A percentile compares a stretch with the other conserved stretches of the same genome.
Evolutionary conservation across 1,140 invertebrate species (phyloP).

Genomic region (Drosophila ohnishii): DNA sequence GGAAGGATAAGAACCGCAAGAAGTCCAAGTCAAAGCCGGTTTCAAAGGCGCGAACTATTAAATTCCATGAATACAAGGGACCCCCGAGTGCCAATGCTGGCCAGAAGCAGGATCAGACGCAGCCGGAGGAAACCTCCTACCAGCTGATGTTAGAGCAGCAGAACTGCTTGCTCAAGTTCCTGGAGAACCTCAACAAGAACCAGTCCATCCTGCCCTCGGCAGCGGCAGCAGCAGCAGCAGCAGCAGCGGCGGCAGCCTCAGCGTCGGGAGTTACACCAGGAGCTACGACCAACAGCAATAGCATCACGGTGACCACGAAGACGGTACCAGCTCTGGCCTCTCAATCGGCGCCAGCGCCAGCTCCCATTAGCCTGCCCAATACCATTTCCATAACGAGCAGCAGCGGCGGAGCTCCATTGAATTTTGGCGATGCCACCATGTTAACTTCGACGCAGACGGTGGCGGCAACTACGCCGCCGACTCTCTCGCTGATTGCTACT

Average conservation of each 20-base stretch:
- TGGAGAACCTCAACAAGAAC: slow-evolving; percentile 82
- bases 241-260: not conserved
- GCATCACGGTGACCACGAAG: slow-evolving; percentile 66
- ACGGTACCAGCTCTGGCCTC: slow-evolving; percentile 61
- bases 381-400: slow-evolving; percentile 69
- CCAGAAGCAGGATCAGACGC: slow-evolving; percentile 84
- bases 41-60: slow-evolving; percentile 95
- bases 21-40: slow-evolving; percentile 94
- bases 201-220: slow-evolving; percentile 83
- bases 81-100: slow-evolving; percentile 94
- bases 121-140: slow-evolving; percentile 89
- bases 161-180: slow-evolving; percentile 86
- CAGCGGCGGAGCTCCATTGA: slow-evolving; percentile 44
- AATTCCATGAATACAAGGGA: slow-evolving; percentile 99
- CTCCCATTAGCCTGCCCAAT: slow-evolving; percentile 52
- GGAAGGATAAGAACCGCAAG: slow-evolving; percentile 93
- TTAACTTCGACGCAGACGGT: slow-evolving; percentile 34
- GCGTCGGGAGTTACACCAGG: slow-evolving; percentile 8
- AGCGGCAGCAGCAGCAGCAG: slow-evolving; percentile 78
- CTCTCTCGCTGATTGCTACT: slow-evolving; percentile 62
- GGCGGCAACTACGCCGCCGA: slow-evolving; percentile 41
- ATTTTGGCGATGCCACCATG: slow-evolving; percentile 57
- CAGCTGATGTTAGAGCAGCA: slow-evolving; percentile 96
- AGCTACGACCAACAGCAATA: slow-evolving; percentile 33
- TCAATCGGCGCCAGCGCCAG: slow-evolving; percentile 35